Evolutionary conservation across 2,888 invertebrate genomes (phyloP), one percentile per base, ranked within the genome.

Genomic region (Rapana venosa): DNA sequence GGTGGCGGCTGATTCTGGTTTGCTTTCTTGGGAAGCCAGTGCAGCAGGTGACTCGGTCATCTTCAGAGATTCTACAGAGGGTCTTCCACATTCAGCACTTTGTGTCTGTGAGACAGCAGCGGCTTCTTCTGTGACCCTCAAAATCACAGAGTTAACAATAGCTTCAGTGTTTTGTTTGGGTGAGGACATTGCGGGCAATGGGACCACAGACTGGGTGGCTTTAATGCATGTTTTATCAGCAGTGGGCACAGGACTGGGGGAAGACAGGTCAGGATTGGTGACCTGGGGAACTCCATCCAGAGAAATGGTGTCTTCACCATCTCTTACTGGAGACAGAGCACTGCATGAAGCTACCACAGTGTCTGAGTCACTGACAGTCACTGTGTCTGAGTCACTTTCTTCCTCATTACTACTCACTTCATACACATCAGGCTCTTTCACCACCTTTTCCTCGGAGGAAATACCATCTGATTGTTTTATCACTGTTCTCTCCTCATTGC

Each of bases 271-370:
- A 2, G n/a, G 20, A 5, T 22, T 1, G 35, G 79, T 6, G 58
- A 30, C n/a, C 56, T 30, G 56, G 5, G 84, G 58, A 5, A 85
- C 30, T 11, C 30, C 58, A 58, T 58, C 84, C 84, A 85, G 17
- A 58, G 84, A 85, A 30, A 58, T 56, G 30, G 84, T 58, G 58
- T 85, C 84, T 2, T 58, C 84, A 4, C 30, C n/a, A 26, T 85
- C 85, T 13, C 85, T 20, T 15, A 66, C 66, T 0, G 66, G 61
- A 35, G 58, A 58, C 58, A 58, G 35, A n/a, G 66, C 86, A 61
- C 86, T 66, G 81, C 36, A 47, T 4, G 81, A 83, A 30, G 81
- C 81, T 26, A 83, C 81, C 47, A 83, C 36, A 83, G 81, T 83
- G 81, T 83, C 81, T 6, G 81, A 83, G 47, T 83, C 81, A 47